Percentiles rank a stretch among this genome's conserved stretches.
Evolutionary conservation across 2,113 vertebrate genomes (phyloP).

Genomic region (Scomber japonicus): DNA sequence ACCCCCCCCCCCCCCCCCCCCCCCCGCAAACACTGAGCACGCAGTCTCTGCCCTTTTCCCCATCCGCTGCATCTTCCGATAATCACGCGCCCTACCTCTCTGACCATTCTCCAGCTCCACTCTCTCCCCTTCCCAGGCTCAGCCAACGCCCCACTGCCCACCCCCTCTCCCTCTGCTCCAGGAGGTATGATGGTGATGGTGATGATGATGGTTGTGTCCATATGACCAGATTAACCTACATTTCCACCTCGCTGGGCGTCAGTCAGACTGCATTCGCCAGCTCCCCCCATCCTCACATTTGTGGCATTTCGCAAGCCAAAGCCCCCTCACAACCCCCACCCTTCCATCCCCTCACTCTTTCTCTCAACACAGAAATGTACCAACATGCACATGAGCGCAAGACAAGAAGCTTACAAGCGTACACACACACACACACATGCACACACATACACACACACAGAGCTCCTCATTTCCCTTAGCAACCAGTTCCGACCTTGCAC

Average conservation of each 20-base stretch:
- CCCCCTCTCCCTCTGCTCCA: slow-evolving; percentile 17
- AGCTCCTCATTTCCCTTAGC: slow-evolving; percentile 27
- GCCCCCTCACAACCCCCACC: background rate
- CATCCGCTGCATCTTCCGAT: slow-evolving; percentile 20
- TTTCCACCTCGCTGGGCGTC: slow-evolving; percentile 68
- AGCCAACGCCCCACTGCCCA: slow-evolving; percentile 49
- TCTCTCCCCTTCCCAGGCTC: background rate
- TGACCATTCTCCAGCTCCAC: background rate
- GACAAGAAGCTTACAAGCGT: slow-evolving; percentile 1
- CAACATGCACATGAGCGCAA: slow-evolving; percentile 2
- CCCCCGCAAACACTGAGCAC: background rate
- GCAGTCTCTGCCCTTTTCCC: slow-evolving; percentile 2
- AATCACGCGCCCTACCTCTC: slow-evolving; percentile 28
- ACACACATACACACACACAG: slow-evolving; percentile 9
- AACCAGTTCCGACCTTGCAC: slow-evolving; percentile 21
- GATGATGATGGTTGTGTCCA: slow-evolving; percentile 48
- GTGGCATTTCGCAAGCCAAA: slow-evolving; percentile 56
- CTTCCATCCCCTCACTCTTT: too few relatives aligned
- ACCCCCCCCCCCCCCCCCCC: slow-evolving; percentile 7
- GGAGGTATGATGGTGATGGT: slow-evolving; percentile 41
- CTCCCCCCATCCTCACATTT: slow-evolving; percentile 63
- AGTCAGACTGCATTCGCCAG: slow-evolving; percentile 47
- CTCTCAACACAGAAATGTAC: background rate
- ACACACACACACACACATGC: slow-evolving; percentile 9
- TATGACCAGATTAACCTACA: slow-evolving; percentile 82